Percentiles rank a stretch among this genome's conserved stretches.
phyloP scores from a whole-genome alignment of 1,140 invertebrate species.

The Idris sp. region DNA sequence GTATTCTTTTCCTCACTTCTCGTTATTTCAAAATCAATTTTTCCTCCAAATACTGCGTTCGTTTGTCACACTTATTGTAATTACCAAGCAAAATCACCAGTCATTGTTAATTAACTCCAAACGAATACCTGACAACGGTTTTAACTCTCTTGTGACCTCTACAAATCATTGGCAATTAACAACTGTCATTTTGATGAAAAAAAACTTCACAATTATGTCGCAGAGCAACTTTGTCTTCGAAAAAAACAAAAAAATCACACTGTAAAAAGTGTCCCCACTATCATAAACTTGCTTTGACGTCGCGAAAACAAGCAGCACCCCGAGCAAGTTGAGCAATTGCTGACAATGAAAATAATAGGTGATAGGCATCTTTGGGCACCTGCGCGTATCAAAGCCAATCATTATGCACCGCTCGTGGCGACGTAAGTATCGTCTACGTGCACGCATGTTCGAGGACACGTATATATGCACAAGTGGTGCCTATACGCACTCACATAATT shows the following conservation, averaged over 20 bases:
- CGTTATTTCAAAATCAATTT: too few species aligned
- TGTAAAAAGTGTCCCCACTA: too few species aligned
- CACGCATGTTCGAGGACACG: constrained; percentile 54
- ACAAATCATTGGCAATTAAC: background rate
- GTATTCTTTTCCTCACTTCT: too few species aligned
- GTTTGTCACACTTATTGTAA: too few species aligned
- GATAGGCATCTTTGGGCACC: constrained; percentile 45
- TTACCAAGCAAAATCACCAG: too few species aligned
- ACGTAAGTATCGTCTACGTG: constrained; percentile 48
- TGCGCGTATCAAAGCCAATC: constrained; percentile 51
- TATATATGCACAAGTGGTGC: constrained; percentile 43
- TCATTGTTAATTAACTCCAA: background rate
- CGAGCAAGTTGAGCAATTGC: constrained; percentile 28
- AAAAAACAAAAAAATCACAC: background rate
- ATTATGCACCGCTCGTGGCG: constrained; percentile 53
- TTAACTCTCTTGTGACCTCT: background rate
- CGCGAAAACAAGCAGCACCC: too few species aligned
- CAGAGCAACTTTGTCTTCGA: background rate
- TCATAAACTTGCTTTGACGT: too few species aligned
- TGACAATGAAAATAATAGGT: constrained; percentile 52
- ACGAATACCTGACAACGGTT: background rate
- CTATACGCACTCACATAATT: constrained; percentile 17
- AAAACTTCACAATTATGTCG: too few species aligned
- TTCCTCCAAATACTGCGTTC: too few species aligned
- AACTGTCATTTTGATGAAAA: background rate